phyloP scores from a whole-genome alignment of 1,140 invertebrate genomes.

The Zaprionus inermis region DNA sequence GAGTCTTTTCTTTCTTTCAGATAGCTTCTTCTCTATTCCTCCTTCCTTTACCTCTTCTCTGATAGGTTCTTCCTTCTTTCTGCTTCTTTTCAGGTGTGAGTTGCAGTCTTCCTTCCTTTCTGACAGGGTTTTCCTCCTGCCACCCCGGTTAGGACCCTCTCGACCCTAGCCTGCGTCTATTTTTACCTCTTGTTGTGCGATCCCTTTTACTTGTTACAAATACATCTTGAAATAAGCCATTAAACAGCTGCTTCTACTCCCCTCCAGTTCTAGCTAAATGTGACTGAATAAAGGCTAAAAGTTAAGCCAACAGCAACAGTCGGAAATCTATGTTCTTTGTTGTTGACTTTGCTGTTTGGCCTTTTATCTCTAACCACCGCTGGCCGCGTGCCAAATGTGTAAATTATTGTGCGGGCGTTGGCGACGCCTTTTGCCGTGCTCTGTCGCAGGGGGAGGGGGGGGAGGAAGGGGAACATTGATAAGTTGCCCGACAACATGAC shows the following conservation, averaged over 20 bases:
- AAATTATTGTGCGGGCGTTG: slow-evolving; percentile 51
- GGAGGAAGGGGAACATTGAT: slow-evolving; percentile 63
- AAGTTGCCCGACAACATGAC: slow-evolving; percentile 74
- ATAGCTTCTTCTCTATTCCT: no score
- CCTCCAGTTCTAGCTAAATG: neutral
- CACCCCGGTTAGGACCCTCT: no score
- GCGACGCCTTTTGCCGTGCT: neutral
- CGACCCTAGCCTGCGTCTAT: no score
- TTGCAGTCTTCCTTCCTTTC: no score
- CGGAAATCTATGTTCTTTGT: slow-evolving; percentile 18
- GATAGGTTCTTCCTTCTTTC: no score
- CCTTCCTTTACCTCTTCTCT: no score
- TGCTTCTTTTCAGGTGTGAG: no score
- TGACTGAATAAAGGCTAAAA: neutral
- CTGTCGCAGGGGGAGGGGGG: no score
- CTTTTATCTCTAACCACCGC: slow-evolving; percentile 22
- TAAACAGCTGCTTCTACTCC: neutral
- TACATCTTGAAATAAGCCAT: no score
- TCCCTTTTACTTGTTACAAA: no score
- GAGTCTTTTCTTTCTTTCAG: no score
- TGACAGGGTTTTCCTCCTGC: no score
- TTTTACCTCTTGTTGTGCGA: neutral
- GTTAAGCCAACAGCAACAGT: slow-evolving; percentile 42
- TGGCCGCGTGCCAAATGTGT: slow-evolving; percentile 65
- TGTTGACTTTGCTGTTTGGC: neutral